Percentiles rank a stretch among this genome's conserved stretches.
Evolutionary conservation across 2,888 invertebrate species (phyloP).

Genomic region (Drosophila macrospina): DNA sequence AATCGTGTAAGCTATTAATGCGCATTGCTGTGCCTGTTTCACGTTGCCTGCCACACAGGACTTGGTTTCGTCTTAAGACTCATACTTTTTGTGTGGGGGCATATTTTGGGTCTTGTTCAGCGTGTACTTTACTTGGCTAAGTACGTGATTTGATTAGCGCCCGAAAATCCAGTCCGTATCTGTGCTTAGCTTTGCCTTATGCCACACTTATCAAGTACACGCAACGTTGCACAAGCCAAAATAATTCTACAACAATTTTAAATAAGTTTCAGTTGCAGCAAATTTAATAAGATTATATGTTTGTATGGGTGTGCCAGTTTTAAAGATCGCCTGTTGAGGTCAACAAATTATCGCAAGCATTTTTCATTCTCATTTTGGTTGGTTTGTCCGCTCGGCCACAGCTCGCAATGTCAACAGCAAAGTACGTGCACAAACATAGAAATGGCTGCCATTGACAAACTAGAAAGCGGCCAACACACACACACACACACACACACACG

Average conservation of each 20-base stretch:
- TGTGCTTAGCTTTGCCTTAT: conserved; percentile 44
- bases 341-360: conserved; percentile 74
- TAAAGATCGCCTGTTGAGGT: conserved; percentile 71
- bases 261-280: conserved; percentile 27
- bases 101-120: conserved; percentile 33
- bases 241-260: conserved; percentile 44
- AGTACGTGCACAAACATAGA: conserved; percentile 81
- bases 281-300: conserved; percentile 8
- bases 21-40: conserved; percentile 52
- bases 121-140: conserved; percentile 78
- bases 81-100: conserved; percentile 31
- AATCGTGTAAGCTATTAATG: conserved; percentile 70
- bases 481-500: conserved; percentile 24
- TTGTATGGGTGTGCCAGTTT: conserved; percentile 2
- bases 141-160: conserved; percentile 81
- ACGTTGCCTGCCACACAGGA: conserved; percentile 31
- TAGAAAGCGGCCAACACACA: conserved; percentile 41
- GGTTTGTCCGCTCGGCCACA: conserved; percentile 38
- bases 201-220: conserved; percentile 64
- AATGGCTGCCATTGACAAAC: conserved; percentile 79
- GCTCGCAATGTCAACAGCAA: conserved; percentile 75
- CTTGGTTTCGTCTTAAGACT: conserved; percentile 45
- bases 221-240: conserved; percentile 57
- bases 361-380: conserved; percentile 68
- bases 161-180: conserved; percentile 62